These are phyloP conservation scores for Sinonovacula constricta DNA, from an alignment of 1,140 invertebrate species.

Conservation along the genomic window DNA sequence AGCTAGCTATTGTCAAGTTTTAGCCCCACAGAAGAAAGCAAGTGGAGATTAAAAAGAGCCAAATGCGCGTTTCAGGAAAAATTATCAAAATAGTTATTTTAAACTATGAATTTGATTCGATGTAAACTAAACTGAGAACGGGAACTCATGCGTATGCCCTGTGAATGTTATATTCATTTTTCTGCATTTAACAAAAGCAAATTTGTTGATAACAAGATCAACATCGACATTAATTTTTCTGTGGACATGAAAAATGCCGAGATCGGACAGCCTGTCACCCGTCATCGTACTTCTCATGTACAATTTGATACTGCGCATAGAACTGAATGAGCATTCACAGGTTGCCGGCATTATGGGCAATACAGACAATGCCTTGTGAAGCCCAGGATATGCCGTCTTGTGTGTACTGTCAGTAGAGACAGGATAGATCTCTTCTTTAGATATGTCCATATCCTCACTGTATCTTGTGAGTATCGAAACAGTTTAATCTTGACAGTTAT, in stretches of 20 bases:
- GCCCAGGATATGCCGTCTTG: constrained; percentile 8
- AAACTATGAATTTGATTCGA: constrained; percentile 16
- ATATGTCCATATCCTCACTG: constrained; percentile 1
- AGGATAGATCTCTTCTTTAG: constrained; percentile 11
- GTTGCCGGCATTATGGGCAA: constrained; percentile 13
- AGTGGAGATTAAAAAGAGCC: no score
- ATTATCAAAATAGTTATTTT: constrained; percentile 13
- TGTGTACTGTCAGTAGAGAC: constrained; percentile 2
- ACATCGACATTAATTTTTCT: constrained; percentile 15
- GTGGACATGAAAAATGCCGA: no score
- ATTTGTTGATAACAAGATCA: constrained; percentile 18
- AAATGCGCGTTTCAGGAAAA: neutral
- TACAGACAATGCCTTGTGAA: constrained; percentile 13
- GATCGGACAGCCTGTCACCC: no score
- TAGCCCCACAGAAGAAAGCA: no score
- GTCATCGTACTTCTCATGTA: no score
- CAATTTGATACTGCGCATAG: no score
- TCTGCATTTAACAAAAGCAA: constrained; percentile 26
- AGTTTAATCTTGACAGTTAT: no score
- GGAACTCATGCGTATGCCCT: neutral
- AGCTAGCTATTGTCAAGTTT: no score
- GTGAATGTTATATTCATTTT: constrained; percentile 10
- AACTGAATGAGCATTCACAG: no score
- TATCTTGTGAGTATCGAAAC: no score
- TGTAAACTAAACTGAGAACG: neutral